Evolutionary conservation across 2,888 invertebrate genomes (phyloP).

Genomic region (Platerodrilus igneus): DNA sequence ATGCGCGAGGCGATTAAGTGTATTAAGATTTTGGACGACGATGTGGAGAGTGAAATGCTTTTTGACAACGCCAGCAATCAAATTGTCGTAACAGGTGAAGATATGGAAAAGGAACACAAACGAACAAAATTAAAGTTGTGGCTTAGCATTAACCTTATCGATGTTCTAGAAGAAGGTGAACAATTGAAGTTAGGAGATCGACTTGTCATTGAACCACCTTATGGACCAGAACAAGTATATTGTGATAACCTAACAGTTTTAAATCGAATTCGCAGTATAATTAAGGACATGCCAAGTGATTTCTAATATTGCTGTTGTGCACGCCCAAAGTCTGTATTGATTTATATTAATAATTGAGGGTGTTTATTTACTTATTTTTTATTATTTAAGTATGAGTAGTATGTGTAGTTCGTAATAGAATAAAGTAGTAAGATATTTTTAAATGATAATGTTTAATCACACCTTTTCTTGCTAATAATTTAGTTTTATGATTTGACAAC

Average conservation of each 20-base stretch:
- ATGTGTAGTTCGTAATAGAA: no score
- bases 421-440: no score
- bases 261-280: slow-evolving; percentile 41
- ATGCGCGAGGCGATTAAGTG: slow-evolving; percentile 35
- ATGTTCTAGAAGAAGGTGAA: slow-evolving; percentile 41
- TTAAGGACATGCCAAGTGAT: slow-evolving; percentile 40
- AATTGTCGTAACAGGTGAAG: not conserved
- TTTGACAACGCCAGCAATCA: slow-evolving; percentile 1
- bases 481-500: no score
- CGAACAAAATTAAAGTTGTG: slow-evolving; percentile 37
- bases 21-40: slow-evolving; percentile 31
- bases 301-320: no score
- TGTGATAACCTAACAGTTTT: slow-evolving; percentile 44
- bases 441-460: no score
- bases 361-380: no score
- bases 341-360: no score
- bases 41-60: slow-evolving; percentile 22
- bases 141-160: slow-evolving; percentile 41
- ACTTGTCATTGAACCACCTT: slow-evolving; percentile 44
- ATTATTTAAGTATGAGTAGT: no score
- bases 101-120: slow-evolving; percentile 5
- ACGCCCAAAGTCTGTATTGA: no score
- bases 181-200: slow-evolving; percentile 41
- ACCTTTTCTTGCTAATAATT: no score
- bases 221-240: slow-evolving; percentile 42